These are phyloP conservation scores for Pelochelys cantorii DNA, from an alignment of 2,797 vertebrate species.

Conservation along the genomic window DNA sequence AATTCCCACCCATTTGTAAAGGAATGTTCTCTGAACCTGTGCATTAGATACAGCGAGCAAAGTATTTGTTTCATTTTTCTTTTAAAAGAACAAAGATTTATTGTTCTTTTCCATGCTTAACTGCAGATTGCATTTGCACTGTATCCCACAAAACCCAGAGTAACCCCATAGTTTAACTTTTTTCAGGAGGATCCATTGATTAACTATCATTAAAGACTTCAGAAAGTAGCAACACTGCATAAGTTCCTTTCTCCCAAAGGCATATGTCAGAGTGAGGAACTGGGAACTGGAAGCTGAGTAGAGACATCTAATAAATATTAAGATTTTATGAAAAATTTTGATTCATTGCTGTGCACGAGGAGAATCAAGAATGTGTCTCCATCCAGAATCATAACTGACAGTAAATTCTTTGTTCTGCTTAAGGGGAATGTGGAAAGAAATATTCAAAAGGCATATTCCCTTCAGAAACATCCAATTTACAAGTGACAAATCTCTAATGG, in stretches of 20 bases:
- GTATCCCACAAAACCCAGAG: background rate
- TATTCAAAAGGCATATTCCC: background rate
- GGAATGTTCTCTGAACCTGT: rapidly evolving
- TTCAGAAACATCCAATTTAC: background rate
- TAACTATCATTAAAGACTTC: background rate
- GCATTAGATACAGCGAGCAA: background rate
- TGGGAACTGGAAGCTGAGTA: background rate
- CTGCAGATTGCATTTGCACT: background rate
- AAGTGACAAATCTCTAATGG: background rate
- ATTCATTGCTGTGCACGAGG: background rate
- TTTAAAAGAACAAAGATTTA: background rate
- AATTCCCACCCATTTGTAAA: rapidly evolving
- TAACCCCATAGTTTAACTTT: background rate
- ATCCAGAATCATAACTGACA: rapidly evolving
- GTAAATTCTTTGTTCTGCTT: background rate
- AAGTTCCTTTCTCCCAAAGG: background rate
- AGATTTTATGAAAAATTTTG: background rate
- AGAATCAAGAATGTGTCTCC: background rate
- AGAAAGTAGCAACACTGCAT: background rate
- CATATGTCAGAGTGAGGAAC: background rate
- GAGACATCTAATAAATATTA: background rate
- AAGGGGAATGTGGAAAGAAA: background rate
- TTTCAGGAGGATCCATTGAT: background rate
- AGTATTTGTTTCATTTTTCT: background rate
- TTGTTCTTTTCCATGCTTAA: background rate